Percentiles rank a stretch among this genome's conserved stretches.
Evolutionary conservation across 2,113 vertebrate species (phyloP).

Genomic region (Mastomys coucha): DNA sequence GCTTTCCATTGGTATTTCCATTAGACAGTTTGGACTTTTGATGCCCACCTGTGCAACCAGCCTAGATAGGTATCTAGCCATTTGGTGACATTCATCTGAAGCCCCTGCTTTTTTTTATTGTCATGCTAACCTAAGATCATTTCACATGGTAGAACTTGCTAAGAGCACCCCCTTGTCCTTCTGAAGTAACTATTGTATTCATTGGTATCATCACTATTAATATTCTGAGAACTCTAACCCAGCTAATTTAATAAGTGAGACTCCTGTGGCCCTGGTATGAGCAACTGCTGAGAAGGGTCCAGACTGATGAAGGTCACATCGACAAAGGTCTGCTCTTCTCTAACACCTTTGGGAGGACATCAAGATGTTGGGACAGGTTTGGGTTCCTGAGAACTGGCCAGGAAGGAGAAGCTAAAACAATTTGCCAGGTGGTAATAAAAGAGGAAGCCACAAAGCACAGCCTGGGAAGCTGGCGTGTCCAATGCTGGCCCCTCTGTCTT

Average conservation of each 20-base stretch:
- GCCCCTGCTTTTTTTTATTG: background rate
- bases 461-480: background rate
- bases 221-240: background rate
- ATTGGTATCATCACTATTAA: background rate
- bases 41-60: background rate
- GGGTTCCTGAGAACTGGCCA: conserved; percentile 18
- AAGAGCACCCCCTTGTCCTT: background rate
- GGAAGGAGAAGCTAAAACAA: background rate
- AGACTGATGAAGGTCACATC: background rate
- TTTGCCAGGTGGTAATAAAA: background rate
- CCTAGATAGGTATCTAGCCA: background rate
- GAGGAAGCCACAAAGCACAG: background rate
- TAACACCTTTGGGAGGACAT: background rate
- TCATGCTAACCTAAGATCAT: background rate
- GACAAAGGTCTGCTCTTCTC: background rate
- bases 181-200: background rate
- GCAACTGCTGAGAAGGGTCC: background rate
- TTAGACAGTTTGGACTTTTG: background rate
- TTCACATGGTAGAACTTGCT: background rate
- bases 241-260: background rate
- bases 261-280: background rate
- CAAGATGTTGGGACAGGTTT: background rate
- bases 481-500: background rate
- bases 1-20: background rate
- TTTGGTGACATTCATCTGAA: background rate